Conservation (phyloP, 2,888 invertebrate genomes). For the Scaeva pyrastri region DNA sequence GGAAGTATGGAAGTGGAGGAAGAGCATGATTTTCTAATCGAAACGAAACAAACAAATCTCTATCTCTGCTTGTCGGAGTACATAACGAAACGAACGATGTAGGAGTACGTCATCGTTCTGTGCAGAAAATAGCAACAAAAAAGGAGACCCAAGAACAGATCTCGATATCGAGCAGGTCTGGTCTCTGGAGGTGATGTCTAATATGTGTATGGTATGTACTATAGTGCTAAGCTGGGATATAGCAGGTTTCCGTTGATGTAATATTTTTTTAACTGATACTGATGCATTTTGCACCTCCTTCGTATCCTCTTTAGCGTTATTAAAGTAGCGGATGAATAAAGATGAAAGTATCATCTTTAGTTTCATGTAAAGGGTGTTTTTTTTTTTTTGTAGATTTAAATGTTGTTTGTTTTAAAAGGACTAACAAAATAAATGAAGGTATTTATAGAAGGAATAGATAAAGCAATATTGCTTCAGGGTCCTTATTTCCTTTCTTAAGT, state of each 20-base stretch:
- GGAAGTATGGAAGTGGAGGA: slow-evolving; percentile 40
- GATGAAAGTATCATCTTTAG: slow-evolving; percentile 53
- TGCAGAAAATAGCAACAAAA: slow-evolving; percentile 62
- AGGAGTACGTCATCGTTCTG: slow-evolving; percentile 53
- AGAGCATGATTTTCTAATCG: slow-evolving; percentile 59
- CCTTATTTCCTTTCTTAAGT: too few relatives aligned
- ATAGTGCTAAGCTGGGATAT: slow-evolving; percentile 7
- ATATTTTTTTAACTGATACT: slow-evolving; percentile 45
- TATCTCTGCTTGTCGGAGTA: slow-evolving; percentile 8
- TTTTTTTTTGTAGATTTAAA: too few relatives aligned
- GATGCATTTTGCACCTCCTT: slow-evolving; percentile 46
- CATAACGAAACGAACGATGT: slow-evolving; percentile 25
- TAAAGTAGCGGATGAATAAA: slow-evolving; percentile 20
- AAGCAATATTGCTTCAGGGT: too few relatives aligned
- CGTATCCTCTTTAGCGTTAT: slow-evolving; percentile 5
- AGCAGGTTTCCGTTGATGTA: slow-evolving; percentile 70
- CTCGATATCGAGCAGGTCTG: slow-evolving; percentile 32
- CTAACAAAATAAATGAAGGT: too few relatives aligned
- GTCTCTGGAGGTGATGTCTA: too few relatives aligned
- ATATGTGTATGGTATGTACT: too few relatives aligned
- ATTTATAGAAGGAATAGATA: too few relatives aligned
- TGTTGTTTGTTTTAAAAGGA: too few relatives aligned
- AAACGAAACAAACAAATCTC: slow-evolving; percentile 41
- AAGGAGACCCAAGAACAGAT: slow-evolving; percentile 27
- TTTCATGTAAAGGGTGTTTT: slow-evolving; percentile 3